Conservation (phyloP, 2,888 invertebrate genomes). For the Leptinotarsa peninsularis region DNA sequence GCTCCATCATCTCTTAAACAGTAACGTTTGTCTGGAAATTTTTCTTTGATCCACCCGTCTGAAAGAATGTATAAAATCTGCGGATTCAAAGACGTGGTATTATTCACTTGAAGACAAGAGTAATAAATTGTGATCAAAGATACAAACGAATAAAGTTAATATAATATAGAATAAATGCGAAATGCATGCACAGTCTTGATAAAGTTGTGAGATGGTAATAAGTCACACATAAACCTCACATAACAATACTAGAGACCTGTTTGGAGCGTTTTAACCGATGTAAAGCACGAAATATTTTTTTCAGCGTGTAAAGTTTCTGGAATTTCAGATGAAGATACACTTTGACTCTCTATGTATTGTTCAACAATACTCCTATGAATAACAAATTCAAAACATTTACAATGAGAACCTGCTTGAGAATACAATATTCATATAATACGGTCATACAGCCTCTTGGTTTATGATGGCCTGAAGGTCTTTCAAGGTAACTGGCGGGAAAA, state of each 20-base stretch:
- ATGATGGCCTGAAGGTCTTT: not conserved
- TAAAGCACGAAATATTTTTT: conserved; percentile 58
- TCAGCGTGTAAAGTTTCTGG: conserved; percentile 51
- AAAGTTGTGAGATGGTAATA: conserved; percentile 51
- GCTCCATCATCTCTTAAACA: not conserved
- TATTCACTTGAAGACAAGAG: conserved; percentile 18
- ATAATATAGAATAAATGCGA: conserved; percentile 45
- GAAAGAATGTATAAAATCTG: not conserved
- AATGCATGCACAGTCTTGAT: conserved; percentile 45
- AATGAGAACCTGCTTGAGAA: conserved; percentile 31
- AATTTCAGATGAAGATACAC: conserved; percentile 63
- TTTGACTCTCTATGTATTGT: conserved; percentile 58
- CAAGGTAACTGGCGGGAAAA: not conserved
- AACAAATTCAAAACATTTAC: conserved; percentile 52
- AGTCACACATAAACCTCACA: conserved; percentile 50
- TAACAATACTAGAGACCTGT: conserved; percentile 52
- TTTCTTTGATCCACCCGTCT: not conserved
- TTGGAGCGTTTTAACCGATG: conserved; percentile 55
- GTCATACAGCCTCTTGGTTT: conserved; percentile 15
- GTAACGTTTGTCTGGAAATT: not conserved
- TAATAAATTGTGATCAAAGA: conserved; percentile 26
- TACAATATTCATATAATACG: conserved; percentile 24
- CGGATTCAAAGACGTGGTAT: not conserved
- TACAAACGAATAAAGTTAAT: conserved; percentile 40
- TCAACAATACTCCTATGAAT: conserved; percentile 59